Base-by-base conservation (phyloP, 2,888 invertebrate genomes). In the Lagria hirta region DNA sequence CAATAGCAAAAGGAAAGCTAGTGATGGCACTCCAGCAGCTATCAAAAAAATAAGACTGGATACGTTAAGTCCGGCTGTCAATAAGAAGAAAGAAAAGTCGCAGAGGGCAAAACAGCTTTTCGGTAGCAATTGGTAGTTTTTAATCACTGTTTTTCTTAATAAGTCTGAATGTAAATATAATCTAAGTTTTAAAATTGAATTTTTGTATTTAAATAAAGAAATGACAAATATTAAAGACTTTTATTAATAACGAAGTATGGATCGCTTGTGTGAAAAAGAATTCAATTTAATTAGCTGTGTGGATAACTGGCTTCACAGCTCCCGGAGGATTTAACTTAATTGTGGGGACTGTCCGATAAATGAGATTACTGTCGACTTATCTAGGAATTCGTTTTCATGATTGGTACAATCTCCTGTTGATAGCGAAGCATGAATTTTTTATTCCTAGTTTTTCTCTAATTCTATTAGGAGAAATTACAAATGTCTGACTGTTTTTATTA, bases 21-120 rank as follows among this genome's bases (percentile, higher is more conserved):
- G 42, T 3, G 62, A 60, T 30, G 62, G 60, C 15, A 71, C 70
- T 5, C 70, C 71, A 3, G 59, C 52, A 15, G 58, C 58, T 17
- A 44, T 70, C 8, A 71, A 71, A 48, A 70, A 66, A 51, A 48
- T 71, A 35, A 55, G 70, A 24, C 51, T 71, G 18, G 54, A 58
- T 10, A 58, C 61, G 48, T 51, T 68, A 17, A 69, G 67, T 49
- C 70, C 69, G 13, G 61, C 60, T 15, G 34, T 57, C 15, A 52
- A 53, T 13, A 60, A 53, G 30, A 55, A 49, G 24, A 51, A 51
- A 22, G 30, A 23, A 11, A 36, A 53, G 22, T 54, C 51, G 21
- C 20, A 43, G n/a, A 48, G 47, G 15, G 45, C 48, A 1, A 59
- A 53, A 16, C 54, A 53, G 33, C 37, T 55, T 11, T 55, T 54